phyloP scores from a whole-genome alignment of 2,113 vertebrate genomes.

The Syrrhaptes paradoxus region DNA sequence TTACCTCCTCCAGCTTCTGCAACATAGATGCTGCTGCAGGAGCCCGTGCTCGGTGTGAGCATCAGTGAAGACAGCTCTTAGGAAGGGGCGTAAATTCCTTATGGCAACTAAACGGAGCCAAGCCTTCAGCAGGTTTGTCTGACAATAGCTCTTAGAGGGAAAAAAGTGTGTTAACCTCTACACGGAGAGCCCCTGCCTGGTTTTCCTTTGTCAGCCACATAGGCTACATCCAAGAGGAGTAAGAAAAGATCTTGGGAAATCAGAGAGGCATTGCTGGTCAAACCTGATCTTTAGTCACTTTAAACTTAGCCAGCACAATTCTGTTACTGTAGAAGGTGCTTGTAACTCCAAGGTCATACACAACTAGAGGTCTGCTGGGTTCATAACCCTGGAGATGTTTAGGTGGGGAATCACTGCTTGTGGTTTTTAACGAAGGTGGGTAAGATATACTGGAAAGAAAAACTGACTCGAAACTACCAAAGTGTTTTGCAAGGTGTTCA shows the following conservation, averaged over 20 bases:
- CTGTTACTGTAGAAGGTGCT: not conserved
- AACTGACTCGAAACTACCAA: not conserved
- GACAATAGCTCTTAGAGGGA: not conserved
- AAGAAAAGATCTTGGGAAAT: not conserved
- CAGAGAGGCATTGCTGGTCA: not conserved
- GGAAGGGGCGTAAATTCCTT: not conserved
- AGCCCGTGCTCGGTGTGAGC: not conserved
- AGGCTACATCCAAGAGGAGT: not conserved
- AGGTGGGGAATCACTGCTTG: not conserved
- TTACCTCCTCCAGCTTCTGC: not conserved
- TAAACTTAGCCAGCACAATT: not conserved
- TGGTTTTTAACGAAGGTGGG: not conserved
- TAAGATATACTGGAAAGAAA: not conserved
- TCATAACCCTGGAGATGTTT: not conserved
- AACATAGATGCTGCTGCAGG: not conserved
- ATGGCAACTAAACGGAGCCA: not conserved
- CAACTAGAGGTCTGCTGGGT: not conserved
- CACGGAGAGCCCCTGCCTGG: not conserved
- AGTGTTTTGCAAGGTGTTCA: fast-evolving
- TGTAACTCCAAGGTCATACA: not conserved
- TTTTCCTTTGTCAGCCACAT: not conserved
- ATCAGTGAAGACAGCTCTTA: not conserved
- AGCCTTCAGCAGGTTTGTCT: not conserved
- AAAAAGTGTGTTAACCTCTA: not conserved
- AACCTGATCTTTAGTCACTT: not conserved